Conservation (phyloP, 1,140 invertebrate species). For the Leptestheria dahalacensis region DNA sequence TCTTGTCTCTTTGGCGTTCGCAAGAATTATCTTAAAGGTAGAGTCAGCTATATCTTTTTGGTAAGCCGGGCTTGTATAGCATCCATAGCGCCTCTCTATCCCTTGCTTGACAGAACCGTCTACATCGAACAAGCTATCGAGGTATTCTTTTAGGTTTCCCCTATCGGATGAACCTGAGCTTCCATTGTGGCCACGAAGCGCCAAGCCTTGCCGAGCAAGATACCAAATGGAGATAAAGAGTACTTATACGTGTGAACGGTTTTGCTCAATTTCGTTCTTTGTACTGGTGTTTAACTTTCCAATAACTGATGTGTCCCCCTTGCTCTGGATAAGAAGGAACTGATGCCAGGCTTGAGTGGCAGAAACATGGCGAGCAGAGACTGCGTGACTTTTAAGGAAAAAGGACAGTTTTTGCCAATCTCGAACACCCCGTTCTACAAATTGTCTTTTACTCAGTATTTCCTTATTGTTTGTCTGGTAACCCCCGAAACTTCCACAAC, state of each 20-base stretch:
- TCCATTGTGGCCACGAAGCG: not conserved
- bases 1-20: not conserved
- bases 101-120: not conserved
- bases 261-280: not conserved
- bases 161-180: not conserved
- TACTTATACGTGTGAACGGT: not conserved
- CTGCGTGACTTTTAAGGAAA: not conserved
- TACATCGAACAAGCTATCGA: not conserved
- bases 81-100: not conserved
- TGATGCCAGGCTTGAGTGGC: not conserved
- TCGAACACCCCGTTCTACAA: not conserved
- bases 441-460: too few relatives aligned
- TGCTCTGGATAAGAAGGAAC: not conserved
- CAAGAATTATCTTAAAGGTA: not conserved
- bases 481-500: too few relatives aligned
- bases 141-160: not conserved
- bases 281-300: not conserved
- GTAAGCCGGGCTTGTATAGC: not conserved
- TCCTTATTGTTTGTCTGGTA: too few relatives aligned
- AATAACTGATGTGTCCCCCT: not conserved
- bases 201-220: not conserved
- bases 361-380: not conserved
- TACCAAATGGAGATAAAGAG: not conserved
- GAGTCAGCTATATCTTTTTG: not conserved
- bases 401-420: not conserved